phyloP scores from a whole-genome alignment of 2,888 invertebrate species.

The Cephalotes varians region DNA sequence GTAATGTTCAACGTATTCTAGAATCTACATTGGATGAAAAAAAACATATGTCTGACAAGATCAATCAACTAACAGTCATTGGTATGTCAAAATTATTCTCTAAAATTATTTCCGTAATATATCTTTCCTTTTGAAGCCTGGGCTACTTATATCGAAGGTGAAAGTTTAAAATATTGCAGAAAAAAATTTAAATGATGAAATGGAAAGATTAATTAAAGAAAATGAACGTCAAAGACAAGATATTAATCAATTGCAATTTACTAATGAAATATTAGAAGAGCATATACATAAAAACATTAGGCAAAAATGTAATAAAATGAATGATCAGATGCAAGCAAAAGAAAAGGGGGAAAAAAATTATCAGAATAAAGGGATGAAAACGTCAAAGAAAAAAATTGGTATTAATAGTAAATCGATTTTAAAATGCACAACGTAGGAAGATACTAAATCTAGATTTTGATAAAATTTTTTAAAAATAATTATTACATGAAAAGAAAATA shows the following conservation, averaged over 20 bases:
- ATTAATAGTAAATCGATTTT: constrained; percentile 3
- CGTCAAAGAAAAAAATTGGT: constrained; percentile 9
- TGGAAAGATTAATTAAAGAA: constrained; percentile 86
- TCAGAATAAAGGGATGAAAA: constrained; percentile 72
- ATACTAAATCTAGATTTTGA: constrained; percentile 10
- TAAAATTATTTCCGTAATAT: no score
- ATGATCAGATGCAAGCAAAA: constrained; percentile 61
- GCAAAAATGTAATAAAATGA: constrained; percentile 56
- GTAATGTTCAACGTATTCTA: constrained; percentile 87
- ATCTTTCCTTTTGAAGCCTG: not conserved
- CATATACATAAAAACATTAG: constrained; percentile 57
- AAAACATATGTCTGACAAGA: constrained; percentile 87
- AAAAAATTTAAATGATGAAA: constrained; percentile 87
- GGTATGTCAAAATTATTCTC: constrained; percentile 83
- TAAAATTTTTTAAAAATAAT: not conserved
- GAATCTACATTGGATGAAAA: constrained; percentile 88
- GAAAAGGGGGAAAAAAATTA: constrained; percentile 75
- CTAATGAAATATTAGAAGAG: constrained; percentile 75
- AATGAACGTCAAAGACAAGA: constrained; percentile 85
- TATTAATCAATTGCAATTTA: constrained; percentile 86
- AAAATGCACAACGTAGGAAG: not conserved
- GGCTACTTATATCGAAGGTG: not conserved
- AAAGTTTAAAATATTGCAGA: constrained; percentile 82
- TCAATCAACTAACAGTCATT: constrained; percentile 88
- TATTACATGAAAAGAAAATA: not conserved